A percentile compares a stretch with the other conserved stretches of the same genome.
phyloP scores from a whole-genome alignment of 2,888 invertebrate genomes.

The Pachliopta kotzebuea region DNA sequence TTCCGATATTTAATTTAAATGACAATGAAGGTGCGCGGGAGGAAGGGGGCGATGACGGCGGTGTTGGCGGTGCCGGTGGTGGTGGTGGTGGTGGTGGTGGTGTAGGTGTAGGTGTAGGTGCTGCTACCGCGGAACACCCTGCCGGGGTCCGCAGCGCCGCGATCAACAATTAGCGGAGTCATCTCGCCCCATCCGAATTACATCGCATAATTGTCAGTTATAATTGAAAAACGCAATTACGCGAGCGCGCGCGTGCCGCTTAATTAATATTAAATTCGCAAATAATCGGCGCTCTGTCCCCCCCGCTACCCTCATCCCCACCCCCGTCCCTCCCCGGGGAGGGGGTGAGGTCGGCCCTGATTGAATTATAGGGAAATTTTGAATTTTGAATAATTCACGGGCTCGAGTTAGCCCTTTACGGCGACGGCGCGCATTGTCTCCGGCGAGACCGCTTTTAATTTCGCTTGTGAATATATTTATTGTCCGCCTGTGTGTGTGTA shows the following conservation, averaged over 20 bases:
- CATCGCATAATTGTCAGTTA: slow-evolving; percentile 75
- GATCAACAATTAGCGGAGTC: slow-evolving; percentile 63
- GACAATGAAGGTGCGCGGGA: too few relatives aligned
- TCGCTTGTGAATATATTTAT: slow-evolving; percentile 14
- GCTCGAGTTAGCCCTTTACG: slow-evolving; percentile 70
- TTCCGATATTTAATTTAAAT: too few relatives aligned
- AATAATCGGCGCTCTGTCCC: slow-evolving; percentile 66
- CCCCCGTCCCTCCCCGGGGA: slow-evolving; percentile 42
- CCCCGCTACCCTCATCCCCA: too few relatives aligned
- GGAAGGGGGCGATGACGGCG: too few relatives aligned
- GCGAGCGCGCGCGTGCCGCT: slow-evolving; percentile 65
- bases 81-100: background rate
- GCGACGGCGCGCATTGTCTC: slow-evolving; percentile 35
- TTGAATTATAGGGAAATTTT: slow-evolving; percentile 79
- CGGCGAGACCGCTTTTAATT: slow-evolving; percentile 24
- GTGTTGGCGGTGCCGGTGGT: background rate
- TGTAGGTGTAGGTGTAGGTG: background rate
- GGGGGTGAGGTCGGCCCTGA: slow-evolving; percentile 49
- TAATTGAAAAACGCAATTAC: slow-evolving; percentile 80
- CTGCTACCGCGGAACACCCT: too few relatives aligned
- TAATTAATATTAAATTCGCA: slow-evolving; percentile 82
- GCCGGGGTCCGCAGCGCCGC: too few relatives aligned
- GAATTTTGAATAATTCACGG: slow-evolving; percentile 77
- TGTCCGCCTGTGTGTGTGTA: too few relatives aligned
- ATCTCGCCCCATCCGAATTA: slow-evolving; percentile 66